Conservation (phyloP, 2,797 vertebrate species). For the Antennarius maculatus region DNA sequence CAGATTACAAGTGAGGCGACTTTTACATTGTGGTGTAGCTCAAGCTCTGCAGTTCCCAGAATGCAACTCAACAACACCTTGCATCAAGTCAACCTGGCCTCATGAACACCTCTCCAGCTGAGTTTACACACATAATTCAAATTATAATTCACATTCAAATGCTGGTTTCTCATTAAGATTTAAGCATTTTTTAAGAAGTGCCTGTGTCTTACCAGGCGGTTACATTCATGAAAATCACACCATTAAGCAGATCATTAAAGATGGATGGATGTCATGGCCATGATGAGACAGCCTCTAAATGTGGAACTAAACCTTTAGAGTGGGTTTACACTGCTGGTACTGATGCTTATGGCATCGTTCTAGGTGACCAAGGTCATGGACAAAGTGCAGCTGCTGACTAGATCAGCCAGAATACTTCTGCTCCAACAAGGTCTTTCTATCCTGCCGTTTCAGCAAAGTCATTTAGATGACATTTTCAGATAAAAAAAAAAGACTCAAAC, state of each 20-base stretch:
- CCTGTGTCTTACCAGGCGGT: background rate
- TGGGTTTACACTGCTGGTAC: background rate
- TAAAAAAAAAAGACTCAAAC: background rate
- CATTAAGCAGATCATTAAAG: background rate
- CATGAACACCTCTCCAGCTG: background rate
- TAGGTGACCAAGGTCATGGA: conserved; percentile 1
- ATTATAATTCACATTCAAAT: too few relatives aligned
- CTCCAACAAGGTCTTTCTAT: background rate
- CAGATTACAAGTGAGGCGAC: background rate
- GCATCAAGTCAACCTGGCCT: background rate
- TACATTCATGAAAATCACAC: background rate
- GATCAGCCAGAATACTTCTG: background rate
- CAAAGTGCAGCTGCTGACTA: background rate
- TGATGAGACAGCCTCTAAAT: background rate
- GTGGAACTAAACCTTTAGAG: conserved; percentile 5
- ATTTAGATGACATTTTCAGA: too few relatives aligned
- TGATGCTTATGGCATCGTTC: conserved; percentile 1
- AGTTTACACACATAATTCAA: too few relatives aligned
- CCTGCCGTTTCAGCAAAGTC: too few relatives aligned
- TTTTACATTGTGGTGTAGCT: background rate
- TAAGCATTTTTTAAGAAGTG: background rate
- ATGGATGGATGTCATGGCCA: background rate
- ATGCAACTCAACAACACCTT: background rate
- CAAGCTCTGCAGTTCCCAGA: background rate
- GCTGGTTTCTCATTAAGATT: background rate